Evolutionary conservation across 2,888 invertebrate genomes (phyloP).

Genomic region (Philereme transversata): DNA sequence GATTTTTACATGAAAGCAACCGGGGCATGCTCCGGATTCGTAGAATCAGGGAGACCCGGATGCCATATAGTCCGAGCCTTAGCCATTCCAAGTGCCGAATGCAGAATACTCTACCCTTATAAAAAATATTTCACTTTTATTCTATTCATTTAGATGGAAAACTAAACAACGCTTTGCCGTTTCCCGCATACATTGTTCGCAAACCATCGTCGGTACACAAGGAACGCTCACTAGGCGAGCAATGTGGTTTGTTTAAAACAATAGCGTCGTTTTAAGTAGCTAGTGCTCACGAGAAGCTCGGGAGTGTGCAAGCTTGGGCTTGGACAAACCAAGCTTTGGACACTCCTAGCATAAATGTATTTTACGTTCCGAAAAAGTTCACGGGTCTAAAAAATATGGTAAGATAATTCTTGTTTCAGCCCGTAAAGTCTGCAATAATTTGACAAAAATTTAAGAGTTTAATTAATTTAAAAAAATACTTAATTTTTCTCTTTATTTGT

Average conservation of each 20-base stretch:
- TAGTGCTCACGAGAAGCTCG: constrained; percentile 46
- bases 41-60: no score
- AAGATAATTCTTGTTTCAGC: no score
- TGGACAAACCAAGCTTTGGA: not conserved
- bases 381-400: no score
- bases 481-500: not conserved
- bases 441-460: no score
- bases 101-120: no score
- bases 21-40: no score
- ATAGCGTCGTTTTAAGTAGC: constrained; percentile 52
- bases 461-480: no score
- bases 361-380: no score
- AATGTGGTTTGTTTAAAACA: constrained; percentile 63
- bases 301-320: not conserved
- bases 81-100: no score
- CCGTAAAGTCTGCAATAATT: no score
- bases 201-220: constrained; percentile 10
- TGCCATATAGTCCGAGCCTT: no score
- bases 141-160: constrained; percentile 11
- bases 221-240: constrained; percentile 48
- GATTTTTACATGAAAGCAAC: no score
- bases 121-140: not conserved
- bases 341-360: not conserved
- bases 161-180: constrained; percentile 14
- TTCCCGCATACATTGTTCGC: constrained; percentile 27